Conservation (phyloP, 2,797 vertebrate genomes). For the Sebastes goodei region DNA sequence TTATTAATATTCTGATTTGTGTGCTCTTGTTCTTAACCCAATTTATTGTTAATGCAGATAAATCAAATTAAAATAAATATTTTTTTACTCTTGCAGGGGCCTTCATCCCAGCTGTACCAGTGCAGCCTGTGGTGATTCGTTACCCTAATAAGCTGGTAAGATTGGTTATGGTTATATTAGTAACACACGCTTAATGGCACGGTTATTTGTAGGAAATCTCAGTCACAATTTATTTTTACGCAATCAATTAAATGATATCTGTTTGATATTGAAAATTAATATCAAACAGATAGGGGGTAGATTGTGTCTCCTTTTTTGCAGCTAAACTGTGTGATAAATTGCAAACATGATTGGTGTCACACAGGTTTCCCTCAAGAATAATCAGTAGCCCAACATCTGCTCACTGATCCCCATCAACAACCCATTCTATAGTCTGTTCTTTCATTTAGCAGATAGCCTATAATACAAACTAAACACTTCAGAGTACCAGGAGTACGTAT, state of each 20-base stretch:
- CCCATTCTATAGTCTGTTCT: neutral
- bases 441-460: neutral
- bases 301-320: neutral
- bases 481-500: neutral
- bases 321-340: neutral
- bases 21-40: neutral
- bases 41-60: neutral
- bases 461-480: neutral
- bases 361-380: neutral
- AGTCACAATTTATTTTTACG: neutral
- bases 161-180: neutral
- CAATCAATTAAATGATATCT: neutral
- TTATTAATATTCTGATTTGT: neutral
- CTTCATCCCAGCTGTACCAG: constrained; percentile 95
- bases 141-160: constrained; percentile 96
- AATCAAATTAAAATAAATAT: neutral
- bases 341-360: neutral
- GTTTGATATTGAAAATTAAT: neutral
- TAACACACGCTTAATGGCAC: neutral
- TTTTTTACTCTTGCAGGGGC: constrained; percentile 83
- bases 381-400: neutral
- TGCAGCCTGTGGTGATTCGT: constrained; percentile 95
- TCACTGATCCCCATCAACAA: neutral
- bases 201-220: neutral
- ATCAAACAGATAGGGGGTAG: neutral